Percentiles rank a stretch among this genome's conserved stretches.
phyloP scores from a whole-genome alignment of 2,888 invertebrate genomes.

The Drosophila antonietae region DNA sequence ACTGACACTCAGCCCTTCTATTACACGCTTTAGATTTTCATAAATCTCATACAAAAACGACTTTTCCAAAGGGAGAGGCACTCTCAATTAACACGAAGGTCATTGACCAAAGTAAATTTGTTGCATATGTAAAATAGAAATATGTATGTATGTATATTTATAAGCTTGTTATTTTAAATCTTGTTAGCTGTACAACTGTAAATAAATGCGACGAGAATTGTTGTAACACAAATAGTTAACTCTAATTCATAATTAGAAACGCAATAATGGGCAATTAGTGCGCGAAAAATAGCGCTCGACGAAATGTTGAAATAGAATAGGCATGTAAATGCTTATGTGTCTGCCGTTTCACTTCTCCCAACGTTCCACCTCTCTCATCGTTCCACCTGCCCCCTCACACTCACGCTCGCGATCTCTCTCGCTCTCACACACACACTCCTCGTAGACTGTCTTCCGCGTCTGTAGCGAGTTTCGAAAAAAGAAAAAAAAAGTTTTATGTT shows the following conservation, averaged over 20 bases:
- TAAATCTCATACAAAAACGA: conserved; percentile 16
- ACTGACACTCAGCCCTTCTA: conserved; percentile 35
- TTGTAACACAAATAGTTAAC: conserved; percentile 37
- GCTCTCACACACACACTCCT: neutral
- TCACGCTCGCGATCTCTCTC: neutral
- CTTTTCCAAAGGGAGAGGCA: conserved; percentile 38
- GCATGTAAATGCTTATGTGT: conserved; percentile 62
- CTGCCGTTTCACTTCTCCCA: conserved; percentile 2
- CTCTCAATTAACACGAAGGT: conserved; percentile 54
- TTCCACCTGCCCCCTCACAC: neutral
- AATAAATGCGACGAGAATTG: conserved; percentile 50
- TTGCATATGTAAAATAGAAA: conserved; percentile 10
- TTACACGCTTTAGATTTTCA: conserved; percentile 31
- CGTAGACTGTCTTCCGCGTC: conserved; percentile 69
- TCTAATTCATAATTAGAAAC: conserved; percentile 47
- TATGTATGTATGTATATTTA: conserved; percentile 5
- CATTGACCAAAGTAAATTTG: conserved; percentile 56
- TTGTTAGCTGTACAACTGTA: conserved; percentile 2
- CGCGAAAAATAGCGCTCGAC: conserved; percentile 49
- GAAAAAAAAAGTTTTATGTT: conserved; percentile 19
- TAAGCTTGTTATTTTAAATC: conserved; percentile 27
- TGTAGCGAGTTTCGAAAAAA: conserved; percentile 59
- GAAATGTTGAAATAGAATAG: conserved; percentile 76
- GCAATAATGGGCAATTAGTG: conserved; percentile 72
- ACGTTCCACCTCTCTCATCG: neutral